These are phyloP conservation scores for Morelia viridis DNA, from an alignment of 2,797 vertebrate species.

Conservation along the genomic window DNA sequence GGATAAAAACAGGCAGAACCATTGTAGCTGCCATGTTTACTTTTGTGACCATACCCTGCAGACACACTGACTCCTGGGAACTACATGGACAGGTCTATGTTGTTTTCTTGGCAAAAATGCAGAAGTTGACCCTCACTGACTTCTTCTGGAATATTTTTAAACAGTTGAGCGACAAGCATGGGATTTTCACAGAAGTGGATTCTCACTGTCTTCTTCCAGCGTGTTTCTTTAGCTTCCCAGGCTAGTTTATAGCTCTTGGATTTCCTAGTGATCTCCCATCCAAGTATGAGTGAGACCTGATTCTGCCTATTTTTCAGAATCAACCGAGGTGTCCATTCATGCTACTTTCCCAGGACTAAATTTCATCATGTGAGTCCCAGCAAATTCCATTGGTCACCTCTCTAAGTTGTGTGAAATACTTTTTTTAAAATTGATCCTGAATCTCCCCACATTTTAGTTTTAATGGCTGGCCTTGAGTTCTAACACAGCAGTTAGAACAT, in stretches of 20 bases:
- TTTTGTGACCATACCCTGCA: not conserved
- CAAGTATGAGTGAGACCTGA: not conserved
- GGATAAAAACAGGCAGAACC: not conserved
- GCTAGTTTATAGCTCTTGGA: not conserved
- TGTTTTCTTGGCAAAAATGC: not conserved
- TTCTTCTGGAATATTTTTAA: not conserved
- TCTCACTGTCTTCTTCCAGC: not conserved
- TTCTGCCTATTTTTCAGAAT: not conserved
- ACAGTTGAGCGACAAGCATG: not conserved
- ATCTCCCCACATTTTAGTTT: not conserved
- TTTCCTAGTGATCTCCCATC: not conserved
- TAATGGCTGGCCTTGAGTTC: not conserved
- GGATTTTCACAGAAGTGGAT: not conserved
- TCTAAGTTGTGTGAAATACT: not conserved
- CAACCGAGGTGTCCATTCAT: not conserved
- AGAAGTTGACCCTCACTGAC: not conserved
- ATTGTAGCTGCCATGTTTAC: not conserved
- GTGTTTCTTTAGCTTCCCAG: not conserved
- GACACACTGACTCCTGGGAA: not conserved
- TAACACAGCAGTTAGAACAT: not conserved
- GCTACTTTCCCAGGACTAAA: not conserved
- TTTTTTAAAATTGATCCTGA: not conserved
- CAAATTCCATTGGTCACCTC: not conserved
- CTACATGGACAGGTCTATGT: not conserved
- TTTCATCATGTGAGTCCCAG: not conserved